phyloP scores from a whole-genome alignment of 2,797 vertebrate species.

The Acanthopagrus latus region DNA sequence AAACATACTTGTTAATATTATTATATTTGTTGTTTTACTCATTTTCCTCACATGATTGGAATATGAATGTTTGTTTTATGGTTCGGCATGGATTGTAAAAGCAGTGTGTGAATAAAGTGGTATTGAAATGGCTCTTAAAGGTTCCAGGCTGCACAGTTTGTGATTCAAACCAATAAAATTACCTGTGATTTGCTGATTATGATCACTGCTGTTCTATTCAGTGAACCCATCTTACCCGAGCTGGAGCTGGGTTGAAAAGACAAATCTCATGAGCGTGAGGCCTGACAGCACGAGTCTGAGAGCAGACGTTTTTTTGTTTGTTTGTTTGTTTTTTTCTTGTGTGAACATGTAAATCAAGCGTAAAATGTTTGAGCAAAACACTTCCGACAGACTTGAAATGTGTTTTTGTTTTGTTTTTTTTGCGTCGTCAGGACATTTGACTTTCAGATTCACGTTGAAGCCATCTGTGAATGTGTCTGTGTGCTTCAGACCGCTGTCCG shows the following conservation, averaged over 20 bases:
- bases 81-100: too few relatives aligned
- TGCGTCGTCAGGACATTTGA: conserved; percentile 18
- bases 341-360: neutral
- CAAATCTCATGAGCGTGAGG: neutral
- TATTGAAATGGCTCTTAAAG: neutral
- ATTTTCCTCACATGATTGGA: neutral
- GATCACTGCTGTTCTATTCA: neutral
- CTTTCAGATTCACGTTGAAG: conserved; percentile 21
- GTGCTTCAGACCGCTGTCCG: conserved; percentile 10
- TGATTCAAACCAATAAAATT: neutral
- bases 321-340: neutral
- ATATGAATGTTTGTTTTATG: neutral
- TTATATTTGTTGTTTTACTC: neutral
- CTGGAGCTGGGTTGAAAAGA: neutral
- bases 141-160: neutral
- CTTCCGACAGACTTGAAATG: conserved; percentile 4
- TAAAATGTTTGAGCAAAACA: neutral
- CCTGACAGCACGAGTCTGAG: neutral
- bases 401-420: conserved; percentile 11
- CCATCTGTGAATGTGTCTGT: conserved; percentile 30
- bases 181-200: neutral
- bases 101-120: neutral
- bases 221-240: neutral
- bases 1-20: neutral
- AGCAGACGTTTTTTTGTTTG: neutral